Percentiles rank a stretch among this genome's conserved stretches.
phyloP scores from a whole-genome alignment of 2,888 invertebrate genomes.

The Clostera curtula region DNA sequence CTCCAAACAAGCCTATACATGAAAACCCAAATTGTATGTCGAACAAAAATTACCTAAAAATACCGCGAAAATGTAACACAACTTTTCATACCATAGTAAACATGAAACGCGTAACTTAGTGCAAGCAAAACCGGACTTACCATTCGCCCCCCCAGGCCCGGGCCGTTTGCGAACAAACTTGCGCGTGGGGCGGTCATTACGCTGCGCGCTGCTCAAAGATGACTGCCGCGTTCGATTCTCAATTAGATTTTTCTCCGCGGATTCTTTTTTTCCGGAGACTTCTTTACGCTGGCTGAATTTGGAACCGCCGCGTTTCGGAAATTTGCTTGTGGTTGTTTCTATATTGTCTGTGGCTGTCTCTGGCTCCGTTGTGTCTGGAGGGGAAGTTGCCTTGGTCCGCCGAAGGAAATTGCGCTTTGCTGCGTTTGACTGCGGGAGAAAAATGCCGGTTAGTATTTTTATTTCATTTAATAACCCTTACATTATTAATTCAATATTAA shows the following conservation, averaged over 20 bases:
- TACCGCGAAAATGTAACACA: no score
- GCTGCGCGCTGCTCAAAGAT: conserved; percentile 44
- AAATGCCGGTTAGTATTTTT: no score
- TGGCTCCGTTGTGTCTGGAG: conserved; percentile 39
- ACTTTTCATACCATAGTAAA: conserved; percentile 24
- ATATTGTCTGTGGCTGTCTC: conserved; percentile 30
- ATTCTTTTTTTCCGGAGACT: conserved; percentile 31
- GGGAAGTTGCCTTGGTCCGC: conserved; percentile 56
- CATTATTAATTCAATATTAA: conserved; percentile 6
- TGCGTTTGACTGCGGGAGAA: conserved; percentile 41
- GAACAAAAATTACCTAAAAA: no score
- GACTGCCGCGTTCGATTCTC: conserved; percentile 41
- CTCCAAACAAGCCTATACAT: no score
- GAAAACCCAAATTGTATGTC: no score
- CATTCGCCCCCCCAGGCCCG: conserved; percentile 52
- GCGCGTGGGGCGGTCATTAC: conserved; percentile 53
- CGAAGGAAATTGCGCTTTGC: conserved; percentile 52
- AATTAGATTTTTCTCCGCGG: conserved; percentile 26
- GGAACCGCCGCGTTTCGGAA: conserved; percentile 32
- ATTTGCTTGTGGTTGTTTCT: conserved; percentile 44
- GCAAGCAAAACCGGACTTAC: conserved; percentile 52
- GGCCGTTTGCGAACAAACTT: conserved; percentile 51
- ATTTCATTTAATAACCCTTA: conserved; percentile 1
- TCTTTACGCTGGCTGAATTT: conserved; percentile 36
- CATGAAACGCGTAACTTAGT: conserved; percentile 15